Evolutionary conservation across 2,113 vertebrate species (phyloP).

Genomic region (Seriola quinqueradiata): DNA sequence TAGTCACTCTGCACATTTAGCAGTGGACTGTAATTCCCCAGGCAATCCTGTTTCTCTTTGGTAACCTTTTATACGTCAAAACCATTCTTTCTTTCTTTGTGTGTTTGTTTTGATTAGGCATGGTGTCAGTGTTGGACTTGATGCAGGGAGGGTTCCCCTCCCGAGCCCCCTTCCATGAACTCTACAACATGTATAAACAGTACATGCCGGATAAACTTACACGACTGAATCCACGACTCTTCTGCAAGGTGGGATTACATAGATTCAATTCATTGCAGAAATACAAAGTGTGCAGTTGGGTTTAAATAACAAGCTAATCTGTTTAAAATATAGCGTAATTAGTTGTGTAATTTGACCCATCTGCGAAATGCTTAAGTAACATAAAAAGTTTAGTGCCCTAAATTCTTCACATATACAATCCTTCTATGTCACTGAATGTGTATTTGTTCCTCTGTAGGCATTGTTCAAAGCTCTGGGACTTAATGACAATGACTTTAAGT

Average conservation of each 20-base stretch:
- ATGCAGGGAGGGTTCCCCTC: constrained; percentile 99
- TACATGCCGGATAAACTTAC: constrained; percentile 95
- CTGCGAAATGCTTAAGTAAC: constrained; percentile 31
- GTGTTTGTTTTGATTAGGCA: constrained; percentile 83
- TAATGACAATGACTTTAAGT: constrained; percentile 97
- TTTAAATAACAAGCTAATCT: constrained; percentile 27
- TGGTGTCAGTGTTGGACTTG: constrained; percentile 98
- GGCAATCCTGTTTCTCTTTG: constrained; percentile 1
- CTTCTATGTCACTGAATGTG: constrained; percentile 34
- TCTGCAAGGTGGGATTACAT: constrained; percentile 91
- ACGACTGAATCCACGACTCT: constrained; percentile 95
- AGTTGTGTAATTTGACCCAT: constrained; percentile 21
- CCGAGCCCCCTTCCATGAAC: constrained; percentile 96
- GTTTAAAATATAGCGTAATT: constrained; percentile 36
- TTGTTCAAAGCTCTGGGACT: constrained; percentile 98
- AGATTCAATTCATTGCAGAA: neutral
- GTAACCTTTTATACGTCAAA: neutral
- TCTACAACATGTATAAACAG: constrained; percentile 99
- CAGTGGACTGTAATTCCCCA: neutral
- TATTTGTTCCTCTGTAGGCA: constrained; percentile 83
- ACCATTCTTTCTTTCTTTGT: neutral
- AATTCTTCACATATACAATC: neutral
- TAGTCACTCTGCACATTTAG: neutral
- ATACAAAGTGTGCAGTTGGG: neutral
- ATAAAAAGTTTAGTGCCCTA: constrained; percentile 1